phyloP scores from a whole-genome alignment of 2,113 vertebrate species.

The Sceloporus tristichus region DNA sequence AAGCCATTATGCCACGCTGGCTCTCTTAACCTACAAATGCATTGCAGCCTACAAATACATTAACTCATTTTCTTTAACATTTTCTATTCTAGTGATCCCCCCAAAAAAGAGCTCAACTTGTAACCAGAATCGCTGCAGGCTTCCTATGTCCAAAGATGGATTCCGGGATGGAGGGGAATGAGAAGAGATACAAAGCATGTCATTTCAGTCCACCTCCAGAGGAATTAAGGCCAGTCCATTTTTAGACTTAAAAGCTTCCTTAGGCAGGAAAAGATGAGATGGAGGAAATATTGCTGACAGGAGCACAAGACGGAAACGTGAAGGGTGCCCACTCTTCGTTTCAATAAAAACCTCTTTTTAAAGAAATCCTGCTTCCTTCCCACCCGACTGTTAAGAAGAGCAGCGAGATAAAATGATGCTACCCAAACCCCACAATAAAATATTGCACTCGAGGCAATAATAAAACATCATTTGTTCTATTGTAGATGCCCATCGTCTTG shows the following conservation, averaged over 20 bases:
- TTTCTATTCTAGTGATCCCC: neutral
- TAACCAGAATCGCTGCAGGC: neutral
- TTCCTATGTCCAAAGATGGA: too few relatives aligned
- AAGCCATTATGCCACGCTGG: too few relatives aligned
- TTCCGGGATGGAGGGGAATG: neutral
- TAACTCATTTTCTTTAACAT: too few relatives aligned
- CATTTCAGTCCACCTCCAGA: neutral
- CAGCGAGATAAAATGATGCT: neutral
- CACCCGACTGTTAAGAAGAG: neutral
- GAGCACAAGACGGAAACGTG: neutral
- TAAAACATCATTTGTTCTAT: neutral
- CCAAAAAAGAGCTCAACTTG: too few relatives aligned
- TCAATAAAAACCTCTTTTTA: neutral
- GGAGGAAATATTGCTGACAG: neutral
- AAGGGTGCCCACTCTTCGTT: neutral
- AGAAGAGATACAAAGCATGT: neutral
- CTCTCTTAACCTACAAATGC: too few relatives aligned
- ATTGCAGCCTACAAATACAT: too few relatives aligned
- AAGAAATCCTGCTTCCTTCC: neutral
- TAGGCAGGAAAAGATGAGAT: slow-evolving; percentile 19
- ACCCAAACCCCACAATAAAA: neutral
- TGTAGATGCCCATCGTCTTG: neutral
- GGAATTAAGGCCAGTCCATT: slow-evolving; percentile 11
- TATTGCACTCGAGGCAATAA: neutral
- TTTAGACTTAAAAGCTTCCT: slow-evolving; percentile 33